These are phyloP conservation scores for Calyptomena viridis DNA, from an alignment of 2,113 vertebrate genomes.

Conservation along the genomic window DNA sequence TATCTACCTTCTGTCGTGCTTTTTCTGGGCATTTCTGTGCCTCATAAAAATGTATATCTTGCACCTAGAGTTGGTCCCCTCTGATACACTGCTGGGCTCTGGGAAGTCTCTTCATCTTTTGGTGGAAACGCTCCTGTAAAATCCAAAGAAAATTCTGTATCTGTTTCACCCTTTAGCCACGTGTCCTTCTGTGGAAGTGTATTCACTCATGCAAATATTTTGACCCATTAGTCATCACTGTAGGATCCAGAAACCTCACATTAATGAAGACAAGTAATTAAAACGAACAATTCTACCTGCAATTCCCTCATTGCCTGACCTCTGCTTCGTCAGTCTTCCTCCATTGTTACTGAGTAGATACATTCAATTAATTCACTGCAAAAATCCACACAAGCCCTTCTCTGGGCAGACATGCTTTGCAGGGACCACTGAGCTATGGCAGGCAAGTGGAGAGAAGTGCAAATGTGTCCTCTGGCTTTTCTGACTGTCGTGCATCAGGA, in stretches of 20 bases:
- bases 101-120: neutral
- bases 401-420: neutral
- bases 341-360: neutral
- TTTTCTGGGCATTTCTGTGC: neutral
- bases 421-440: neutral
- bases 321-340: neutral
- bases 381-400: neutral
- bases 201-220: constrained; percentile 15
- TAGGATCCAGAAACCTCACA: neutral
- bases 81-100: neutral
- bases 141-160: neutral
- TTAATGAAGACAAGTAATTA: constrained; percentile 52
- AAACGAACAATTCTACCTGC: neutral
- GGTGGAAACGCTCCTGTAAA: neutral
- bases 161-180: neutral
- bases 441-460: neutral
- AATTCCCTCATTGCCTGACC: neutral
- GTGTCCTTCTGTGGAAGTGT: neutral
- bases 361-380: neutral
- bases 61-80: neutral
- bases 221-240: neutral
- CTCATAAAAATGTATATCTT: neutral
- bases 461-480: neutral
- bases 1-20: neutral
- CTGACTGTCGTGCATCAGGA: neutral